Percentiles rank a stretch among this genome's conserved stretches.
Conservation (phyloP, 2,113 vertebrate genomes). For the Lipophrys pholis region DNA sequence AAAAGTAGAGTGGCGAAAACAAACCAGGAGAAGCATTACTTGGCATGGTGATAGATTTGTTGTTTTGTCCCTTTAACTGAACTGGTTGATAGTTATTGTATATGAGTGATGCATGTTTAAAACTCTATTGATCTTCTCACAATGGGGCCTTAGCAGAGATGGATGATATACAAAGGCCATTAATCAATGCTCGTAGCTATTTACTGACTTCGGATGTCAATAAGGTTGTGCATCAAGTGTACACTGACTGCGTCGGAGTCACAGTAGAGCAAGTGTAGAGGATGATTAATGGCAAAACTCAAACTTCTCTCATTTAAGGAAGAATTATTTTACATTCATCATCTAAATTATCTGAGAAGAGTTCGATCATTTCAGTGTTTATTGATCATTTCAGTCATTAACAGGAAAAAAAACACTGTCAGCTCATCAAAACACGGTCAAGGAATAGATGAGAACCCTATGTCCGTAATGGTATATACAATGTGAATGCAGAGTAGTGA, state of each 20-base stretch:
- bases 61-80: slow-evolving; percentile 33
- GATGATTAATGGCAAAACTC: slow-evolving; percentile 11
- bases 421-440: too few species aligned
- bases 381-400: too few species aligned
- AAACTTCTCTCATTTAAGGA: slow-evolving; percentile 12
- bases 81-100: slow-evolving; percentile 33
- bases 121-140: slow-evolving; percentile 53
- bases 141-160: slow-evolving; percentile 50
- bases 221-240: slow-evolving; percentile 18
- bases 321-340: slow-evolving; percentile 28
- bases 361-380: slow-evolving; percentile 1
- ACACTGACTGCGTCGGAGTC: too few species aligned
- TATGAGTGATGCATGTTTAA: slow-evolving; percentile 46
- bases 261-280: background rate
- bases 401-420: too few species aligned
- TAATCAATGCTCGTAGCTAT: slow-evolving; percentile 61
- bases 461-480: too few species aligned
- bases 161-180: slow-evolving; percentile 52
- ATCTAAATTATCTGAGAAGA: slow-evolving; percentile 17
- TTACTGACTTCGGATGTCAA: slow-evolving; percentile 51
- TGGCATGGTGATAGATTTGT: slow-evolving; percentile 20
- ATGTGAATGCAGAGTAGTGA: too few species aligned
- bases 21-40: background rate
- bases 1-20: background rate
- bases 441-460: too few species aligned